phyloP scores from a whole-genome alignment of 2,888 invertebrate genomes.

The Cynaeus angustus region DNA sequence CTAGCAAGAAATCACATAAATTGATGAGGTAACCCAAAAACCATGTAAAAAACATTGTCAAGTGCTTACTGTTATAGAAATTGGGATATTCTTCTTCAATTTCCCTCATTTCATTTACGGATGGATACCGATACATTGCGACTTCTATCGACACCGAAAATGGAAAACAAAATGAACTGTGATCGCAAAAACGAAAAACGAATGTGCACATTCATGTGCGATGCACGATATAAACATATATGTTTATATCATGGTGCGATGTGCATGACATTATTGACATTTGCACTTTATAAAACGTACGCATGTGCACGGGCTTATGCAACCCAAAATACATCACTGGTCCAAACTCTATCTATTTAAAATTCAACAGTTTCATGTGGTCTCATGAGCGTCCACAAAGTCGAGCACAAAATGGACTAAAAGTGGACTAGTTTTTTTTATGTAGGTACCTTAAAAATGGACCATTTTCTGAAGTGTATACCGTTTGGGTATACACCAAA shows the following conservation, averaged over 20 bases:
- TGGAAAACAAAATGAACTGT: slow-evolving; percentile 31
- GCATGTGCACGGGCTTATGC: slow-evolving; percentile 14
- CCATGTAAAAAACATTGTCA: slow-evolving; percentile 28
- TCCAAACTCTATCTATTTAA: slow-evolving; percentile 6
- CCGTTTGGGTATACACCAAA: slow-evolving; percentile 29
- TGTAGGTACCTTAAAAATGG: background rate
- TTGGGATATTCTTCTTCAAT: slow-evolving; percentile 34
- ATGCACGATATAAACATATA: too few relatives aligned
- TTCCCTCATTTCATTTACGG: slow-evolving; percentile 34
- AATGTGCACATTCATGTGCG: background rate
- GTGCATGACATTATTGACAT: background rate
- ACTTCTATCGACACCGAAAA: slow-evolving; percentile 22
- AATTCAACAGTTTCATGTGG: slow-evolving; percentile 1
- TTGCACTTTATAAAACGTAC: slow-evolving; percentile 17
- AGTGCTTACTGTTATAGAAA: slow-evolving; percentile 41
- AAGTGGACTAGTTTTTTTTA: background rate
- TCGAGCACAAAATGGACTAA: background rate
- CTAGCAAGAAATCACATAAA: slow-evolving; percentile 23
- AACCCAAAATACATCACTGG: slow-evolving; percentile 5
- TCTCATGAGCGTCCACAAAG: too few relatives aligned
- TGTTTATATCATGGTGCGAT: too few relatives aligned
- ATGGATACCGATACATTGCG: slow-evolving; percentile 9
- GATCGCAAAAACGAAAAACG: slow-evolving; percentile 28
- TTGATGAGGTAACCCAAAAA: background rate
- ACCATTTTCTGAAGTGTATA: slow-evolving; percentile 22